Conservation (phyloP, 1,140 invertebrate genomes). For the Plutomurus gul region DNA sequence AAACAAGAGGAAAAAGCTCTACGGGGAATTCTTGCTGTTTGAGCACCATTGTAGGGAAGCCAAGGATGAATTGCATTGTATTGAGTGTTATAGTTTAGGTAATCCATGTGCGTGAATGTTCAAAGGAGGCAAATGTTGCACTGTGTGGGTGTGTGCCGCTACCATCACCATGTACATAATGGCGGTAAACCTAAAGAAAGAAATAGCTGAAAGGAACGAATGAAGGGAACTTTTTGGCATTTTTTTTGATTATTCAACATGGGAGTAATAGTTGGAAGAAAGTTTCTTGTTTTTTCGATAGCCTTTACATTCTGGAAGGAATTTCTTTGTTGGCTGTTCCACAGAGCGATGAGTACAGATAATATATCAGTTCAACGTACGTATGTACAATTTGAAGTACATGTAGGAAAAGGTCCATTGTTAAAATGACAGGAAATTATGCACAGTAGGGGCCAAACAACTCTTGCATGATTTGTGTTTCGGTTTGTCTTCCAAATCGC, state of each 20-base stretch:
- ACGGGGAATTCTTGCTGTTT: background rate
- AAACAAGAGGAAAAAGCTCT: background rate
- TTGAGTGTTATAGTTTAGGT: constrained; percentile 1
- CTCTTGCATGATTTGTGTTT: constrained; percentile 5
- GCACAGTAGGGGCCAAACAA: background rate
- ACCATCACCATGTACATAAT: no score
- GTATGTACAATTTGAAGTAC: background rate
- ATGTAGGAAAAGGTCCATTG: background rate
- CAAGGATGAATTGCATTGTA: background rate
- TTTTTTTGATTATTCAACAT: constrained; percentile 17
- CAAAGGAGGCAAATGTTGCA: background rate
- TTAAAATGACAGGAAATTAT: constrained; percentile 5
- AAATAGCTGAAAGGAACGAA: no score
- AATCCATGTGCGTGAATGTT: background rate
- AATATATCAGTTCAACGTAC: no score
- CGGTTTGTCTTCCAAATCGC: background rate
- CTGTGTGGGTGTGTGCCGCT: background rate
- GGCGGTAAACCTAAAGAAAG: no score
- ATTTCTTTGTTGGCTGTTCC: background rate
- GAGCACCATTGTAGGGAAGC: background rate
- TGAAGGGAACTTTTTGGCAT: background rate
- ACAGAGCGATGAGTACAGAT: background rate
- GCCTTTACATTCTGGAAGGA: background rate
- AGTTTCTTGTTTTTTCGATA: constrained; percentile 10
- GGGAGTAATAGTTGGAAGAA: background rate